phyloP scores from a whole-genome alignment of 2,797 vertebrate species.

The Acipenser oxyrinchus region DNA sequence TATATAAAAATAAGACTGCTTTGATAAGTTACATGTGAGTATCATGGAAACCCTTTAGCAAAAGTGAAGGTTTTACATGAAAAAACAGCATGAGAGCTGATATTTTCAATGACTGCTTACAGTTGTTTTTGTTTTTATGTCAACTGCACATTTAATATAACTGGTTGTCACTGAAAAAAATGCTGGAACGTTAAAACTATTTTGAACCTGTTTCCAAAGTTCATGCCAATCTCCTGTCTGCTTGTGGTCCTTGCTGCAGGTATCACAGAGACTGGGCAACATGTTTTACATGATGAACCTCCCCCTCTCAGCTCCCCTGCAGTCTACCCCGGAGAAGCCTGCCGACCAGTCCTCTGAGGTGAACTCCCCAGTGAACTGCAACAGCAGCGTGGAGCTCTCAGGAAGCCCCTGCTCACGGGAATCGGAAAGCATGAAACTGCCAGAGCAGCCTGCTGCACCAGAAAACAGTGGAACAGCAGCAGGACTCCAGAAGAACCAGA shows the following conservation, averaged over 20 bases:
- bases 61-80: no score
- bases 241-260: constrained; percentile 45
- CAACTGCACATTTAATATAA: no score
- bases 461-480: constrained; percentile 32
- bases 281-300: constrained; percentile 78
- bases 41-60: no score
- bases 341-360: constrained; percentile 62
- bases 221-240: not conserved
- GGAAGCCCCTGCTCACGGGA: constrained; percentile 66
- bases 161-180: no score
- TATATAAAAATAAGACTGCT: no score
- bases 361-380: constrained; percentile 67
- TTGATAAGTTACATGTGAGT: no score
- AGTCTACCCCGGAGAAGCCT: constrained; percentile 60
- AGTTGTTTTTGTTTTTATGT: no score
- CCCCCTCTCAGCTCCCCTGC: constrained; percentile 53
- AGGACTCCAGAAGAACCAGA: not conserved
- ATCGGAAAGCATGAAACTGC: constrained; percentile 55
- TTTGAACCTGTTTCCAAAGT: no score
- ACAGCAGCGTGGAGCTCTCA: constrained; percentile 57
- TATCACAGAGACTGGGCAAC: constrained; percentile 75
- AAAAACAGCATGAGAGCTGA: no score
- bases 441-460: constrained; percentile 46
- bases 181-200: no score
- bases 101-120: no score